Base-by-base conservation (phyloP, 35 echinoderm and acorn worm species). In the Holothuria glaberrima region DNA sequence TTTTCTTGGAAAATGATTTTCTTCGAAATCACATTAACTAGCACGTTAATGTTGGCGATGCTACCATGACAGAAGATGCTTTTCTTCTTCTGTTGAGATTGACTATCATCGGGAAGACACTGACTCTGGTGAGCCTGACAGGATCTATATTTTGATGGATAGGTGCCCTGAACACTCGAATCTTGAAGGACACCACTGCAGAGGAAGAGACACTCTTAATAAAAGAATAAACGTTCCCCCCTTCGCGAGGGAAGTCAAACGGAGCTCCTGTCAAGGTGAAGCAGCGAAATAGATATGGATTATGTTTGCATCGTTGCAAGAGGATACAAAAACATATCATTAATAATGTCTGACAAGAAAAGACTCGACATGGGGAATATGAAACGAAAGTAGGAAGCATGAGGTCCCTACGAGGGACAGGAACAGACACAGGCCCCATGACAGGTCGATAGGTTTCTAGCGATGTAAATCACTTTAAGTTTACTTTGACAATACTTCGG, bases 301-400 rank as follows among this genome's bases (percentile, higher is more conserved):
- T 75, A 75, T 75, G 41, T 75, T 75, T 75, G 71, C 71, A 38
- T 45, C 31, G 44, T 22, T 32, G 44, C 16, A 75, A 75, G 71
- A 75, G 31, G 71, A 75, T 75, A 75, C 71, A 75, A 41, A 36
- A 41, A 75, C 71, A 75, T 75, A 75, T 75, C 71, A 75, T 75
- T 75, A 75, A 75, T 75, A 75, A 75, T 75, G 71, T 75, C 44
- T 75, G 71, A 75, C 71, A 75, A 75, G 33, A 41, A 54, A 32
- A 75, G 71, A 41, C 32, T 38, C 44, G 71, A 75, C 31, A 75
- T 75, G 71, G 33, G 44, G 71, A 75, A 41, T 75, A 75, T 75
- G 71, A 75, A 75, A 75, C 44, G 44, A 75, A 41, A 75, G 71
- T n/a, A 75, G 71, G 44, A 41, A 31, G 30, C 31, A 44, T 75